phyloP scores from a whole-genome alignment of 2,888 invertebrate genomes.

The Anorthoa munda region DNA sequence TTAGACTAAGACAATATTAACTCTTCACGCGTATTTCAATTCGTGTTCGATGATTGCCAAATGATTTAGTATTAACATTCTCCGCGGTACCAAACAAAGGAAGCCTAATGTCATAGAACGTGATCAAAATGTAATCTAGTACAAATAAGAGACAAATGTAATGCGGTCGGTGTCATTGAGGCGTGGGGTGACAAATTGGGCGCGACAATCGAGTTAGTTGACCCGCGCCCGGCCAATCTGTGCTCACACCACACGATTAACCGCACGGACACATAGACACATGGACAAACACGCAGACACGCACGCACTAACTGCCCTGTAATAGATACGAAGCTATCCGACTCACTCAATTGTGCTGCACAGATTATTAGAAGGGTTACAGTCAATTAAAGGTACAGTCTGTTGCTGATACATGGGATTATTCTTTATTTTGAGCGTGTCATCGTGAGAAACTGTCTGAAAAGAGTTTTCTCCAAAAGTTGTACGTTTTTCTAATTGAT shows the following conservation, averaged over 20 bases:
- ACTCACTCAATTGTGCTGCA: constrained; percentile 49
- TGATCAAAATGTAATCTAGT: constrained; percentile 69
- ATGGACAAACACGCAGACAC: constrained; percentile 46
- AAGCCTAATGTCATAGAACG: constrained; percentile 51
- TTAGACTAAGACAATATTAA: constrained; percentile 2
- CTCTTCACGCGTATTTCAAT: constrained; percentile 1
- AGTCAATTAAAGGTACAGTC: constrained; percentile 25
- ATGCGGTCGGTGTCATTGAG: constrained; percentile 75
- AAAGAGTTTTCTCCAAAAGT: background rate
- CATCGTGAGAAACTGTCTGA: background rate
- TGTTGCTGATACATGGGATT: background rate
- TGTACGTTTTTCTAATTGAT: background rate
- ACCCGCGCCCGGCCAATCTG: constrained; percentile 83
- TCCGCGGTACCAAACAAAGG: constrained; percentile 39
- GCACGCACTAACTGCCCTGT: constrained; percentile 62
- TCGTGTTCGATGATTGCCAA: background rate
- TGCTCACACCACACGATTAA: constrained; percentile 77
- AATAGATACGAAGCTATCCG: constrained; percentile 54
- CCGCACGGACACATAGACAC: constrained; percentile 65
- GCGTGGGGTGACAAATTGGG: constrained; percentile 86
- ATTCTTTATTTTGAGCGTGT: background rate
- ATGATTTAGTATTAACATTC: constrained; percentile 25
- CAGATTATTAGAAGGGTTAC: constrained; percentile 57
- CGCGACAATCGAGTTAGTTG: constrained; percentile 89
- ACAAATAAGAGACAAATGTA: constrained; percentile 75